A percentile compares a stretch with the other conserved stretches of the same genome.
phyloP scores from a whole-genome alignment of 2,888 invertebrate species.

The Timandra comae region DNA sequence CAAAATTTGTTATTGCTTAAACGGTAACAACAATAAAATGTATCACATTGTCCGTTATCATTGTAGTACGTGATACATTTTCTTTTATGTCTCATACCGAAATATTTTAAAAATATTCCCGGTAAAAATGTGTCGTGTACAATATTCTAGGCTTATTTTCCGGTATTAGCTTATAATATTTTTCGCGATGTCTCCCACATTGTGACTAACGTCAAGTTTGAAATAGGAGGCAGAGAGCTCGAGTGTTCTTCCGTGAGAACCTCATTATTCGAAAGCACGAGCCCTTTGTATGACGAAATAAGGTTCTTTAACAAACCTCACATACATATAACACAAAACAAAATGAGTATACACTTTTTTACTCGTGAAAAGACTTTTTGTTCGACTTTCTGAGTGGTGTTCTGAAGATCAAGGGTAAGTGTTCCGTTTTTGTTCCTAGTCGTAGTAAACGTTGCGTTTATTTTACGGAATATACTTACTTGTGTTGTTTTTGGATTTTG shows the following conservation, averaged over 20 bases:
- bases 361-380: constrained; percentile 28
- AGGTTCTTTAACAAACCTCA: constrained; percentile 72
- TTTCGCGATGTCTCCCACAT: constrained; percentile 32
- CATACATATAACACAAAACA: constrained; percentile 38
- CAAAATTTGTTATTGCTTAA: too few species aligned
- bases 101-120: too few species aligned
- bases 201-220: constrained; percentile 56
- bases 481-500: too few species aligned
- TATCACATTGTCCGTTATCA: too few species aligned
- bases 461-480: too few species aligned
- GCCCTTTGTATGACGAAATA: constrained; percentile 69
- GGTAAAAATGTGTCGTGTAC: too few species aligned
- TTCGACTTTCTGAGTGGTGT: constrained; percentile 18
- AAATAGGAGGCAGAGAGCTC: constrained; percentile 53
- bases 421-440: constrained; percentile 1
- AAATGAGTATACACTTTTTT: constrained; percentile 26
- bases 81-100: too few species aligned
- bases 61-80: too few species aligned
- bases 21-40: too few species aligned
- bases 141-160: constrained; percentile 8
- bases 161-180: constrained; percentile 18
- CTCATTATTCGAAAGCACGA: constrained; percentile 73
- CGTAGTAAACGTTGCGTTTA: too few species aligned
- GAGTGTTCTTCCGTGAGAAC: constrained; percentile 53
- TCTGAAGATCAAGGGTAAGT: constrained; percentile 25